phyloP scores from a whole-genome alignment of 2,888 invertebrate genomes.

The Hipparchia sbordonii region DNA sequence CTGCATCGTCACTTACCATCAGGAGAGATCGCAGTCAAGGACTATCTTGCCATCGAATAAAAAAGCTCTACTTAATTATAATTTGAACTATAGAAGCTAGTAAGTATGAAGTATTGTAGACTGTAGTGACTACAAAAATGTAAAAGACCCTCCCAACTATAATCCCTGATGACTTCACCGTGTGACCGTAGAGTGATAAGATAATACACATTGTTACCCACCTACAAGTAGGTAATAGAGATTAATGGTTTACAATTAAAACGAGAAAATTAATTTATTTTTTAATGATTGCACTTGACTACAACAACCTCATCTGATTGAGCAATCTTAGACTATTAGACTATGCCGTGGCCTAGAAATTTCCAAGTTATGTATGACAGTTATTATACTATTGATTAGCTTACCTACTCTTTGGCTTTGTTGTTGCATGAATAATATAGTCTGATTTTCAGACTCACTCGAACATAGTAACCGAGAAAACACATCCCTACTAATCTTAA shows the following conservation, averaged over 20 bases:
- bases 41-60: too few species aligned
- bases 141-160: neutral
- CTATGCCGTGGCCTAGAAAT: neutral
- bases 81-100: neutral
- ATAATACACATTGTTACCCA: neutral
- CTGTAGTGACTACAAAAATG: neutral
- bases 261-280: neutral
- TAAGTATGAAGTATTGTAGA: neutral
- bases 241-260: neutral
- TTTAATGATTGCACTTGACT: neutral
- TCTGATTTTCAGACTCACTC: too few species aligned
- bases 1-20: too few species aligned
- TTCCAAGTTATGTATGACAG: neutral
- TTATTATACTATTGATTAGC: neutral
- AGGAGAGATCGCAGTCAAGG: too few species aligned
- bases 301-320: neutral
- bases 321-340: neutral
- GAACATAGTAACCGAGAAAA: too few species aligned
- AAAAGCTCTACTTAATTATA: too few species aligned
- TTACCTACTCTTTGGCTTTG: too few species aligned
- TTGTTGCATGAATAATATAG: too few species aligned
- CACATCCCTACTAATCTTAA: too few species aligned
- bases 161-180: slow-evolving; percentile 8
- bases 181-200: neutral
- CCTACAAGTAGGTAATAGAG: neutral